A percentile compares a stretch with the other conserved stretches of the same genome.
phyloP scores from a whole-genome alignment of 2,797 vertebrate genomes.

The Eulemur coronatus region DNA sequence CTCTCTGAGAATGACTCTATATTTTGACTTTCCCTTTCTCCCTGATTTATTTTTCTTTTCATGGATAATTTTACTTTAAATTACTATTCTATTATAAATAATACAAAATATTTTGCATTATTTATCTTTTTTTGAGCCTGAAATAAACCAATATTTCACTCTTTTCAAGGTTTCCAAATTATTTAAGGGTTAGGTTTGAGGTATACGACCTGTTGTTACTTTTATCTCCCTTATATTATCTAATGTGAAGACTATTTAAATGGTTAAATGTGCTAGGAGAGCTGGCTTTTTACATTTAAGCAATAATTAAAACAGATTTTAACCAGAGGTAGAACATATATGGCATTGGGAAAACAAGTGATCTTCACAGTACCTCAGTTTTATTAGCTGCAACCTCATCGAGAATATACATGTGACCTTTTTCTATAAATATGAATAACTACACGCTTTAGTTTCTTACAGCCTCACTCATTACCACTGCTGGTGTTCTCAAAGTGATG shows the following conservation, averaged over 20 bases:
- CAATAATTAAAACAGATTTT: constrained; percentile 2
- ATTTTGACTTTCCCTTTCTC: constrained; percentile 1
- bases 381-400: neutral
- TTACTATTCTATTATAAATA: neutral
- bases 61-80: constrained; percentile 27
- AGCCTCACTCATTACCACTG: neutral
- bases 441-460: neutral
- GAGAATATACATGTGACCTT: neutral
- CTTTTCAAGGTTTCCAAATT: neutral
- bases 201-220: neutral
- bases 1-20: neutral
- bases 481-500: neutral
- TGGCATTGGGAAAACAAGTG: neutral
- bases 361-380: neutral
- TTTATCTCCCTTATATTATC: neutral
- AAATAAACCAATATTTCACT: neutral
- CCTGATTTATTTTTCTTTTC: neutral
- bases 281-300: neutral
- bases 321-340: neutral
- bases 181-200: neutral
- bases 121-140: neutral
- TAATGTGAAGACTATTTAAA: neutral
- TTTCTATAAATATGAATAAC: neutral
- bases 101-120: neutral
- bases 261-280: neutral